phyloP scores from a whole-genome alignment of 2,797 vertebrate species.

The Limnodromus scolopaceus region DNA sequence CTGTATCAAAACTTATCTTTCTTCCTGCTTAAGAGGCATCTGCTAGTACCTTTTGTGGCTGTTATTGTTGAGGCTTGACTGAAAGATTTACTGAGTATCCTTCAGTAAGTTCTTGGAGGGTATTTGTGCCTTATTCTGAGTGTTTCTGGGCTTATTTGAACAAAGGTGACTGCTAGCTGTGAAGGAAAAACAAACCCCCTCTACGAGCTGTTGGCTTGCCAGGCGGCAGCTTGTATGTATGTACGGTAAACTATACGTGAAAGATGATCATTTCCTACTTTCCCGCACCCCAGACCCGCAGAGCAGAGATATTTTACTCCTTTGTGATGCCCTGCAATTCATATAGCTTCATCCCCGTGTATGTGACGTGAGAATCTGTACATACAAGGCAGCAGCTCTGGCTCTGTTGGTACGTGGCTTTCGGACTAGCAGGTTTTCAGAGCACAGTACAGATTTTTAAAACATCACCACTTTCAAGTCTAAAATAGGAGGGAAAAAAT shows the following conservation, averaged over 20 bases:
- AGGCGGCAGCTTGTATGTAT: not conserved
- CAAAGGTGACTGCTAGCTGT: not conserved
- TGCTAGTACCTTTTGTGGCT: not conserved
- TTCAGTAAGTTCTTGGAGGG: constrained; percentile 13
- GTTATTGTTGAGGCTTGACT: not conserved
- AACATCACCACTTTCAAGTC: not conserved
- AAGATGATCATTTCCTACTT: not conserved
- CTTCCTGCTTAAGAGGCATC: not conserved
- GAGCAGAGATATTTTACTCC: not conserved
- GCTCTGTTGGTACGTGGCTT: not conserved
- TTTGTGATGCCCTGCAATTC: not conserved
- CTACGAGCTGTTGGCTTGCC: not conserved
- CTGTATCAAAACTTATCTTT: constrained; percentile 58
- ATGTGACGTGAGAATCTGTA: not conserved
- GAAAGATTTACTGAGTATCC: constrained; percentile 19
- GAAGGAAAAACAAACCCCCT: not conserved
- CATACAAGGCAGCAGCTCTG: not conserved
- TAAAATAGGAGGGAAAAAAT: not conserved
- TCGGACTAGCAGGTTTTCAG: not conserved
- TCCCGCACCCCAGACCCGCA: not conserved
- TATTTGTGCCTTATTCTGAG: constrained; percentile 4
- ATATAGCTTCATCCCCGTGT: not conserved
- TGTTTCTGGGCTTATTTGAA: constrained; percentile 18
- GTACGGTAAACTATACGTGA: not conserved
- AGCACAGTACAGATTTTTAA: not conserved